phyloP scores from a whole-genome alignment of 2,797 vertebrate genomes.

The Amphiprion clarkii region DNA sequence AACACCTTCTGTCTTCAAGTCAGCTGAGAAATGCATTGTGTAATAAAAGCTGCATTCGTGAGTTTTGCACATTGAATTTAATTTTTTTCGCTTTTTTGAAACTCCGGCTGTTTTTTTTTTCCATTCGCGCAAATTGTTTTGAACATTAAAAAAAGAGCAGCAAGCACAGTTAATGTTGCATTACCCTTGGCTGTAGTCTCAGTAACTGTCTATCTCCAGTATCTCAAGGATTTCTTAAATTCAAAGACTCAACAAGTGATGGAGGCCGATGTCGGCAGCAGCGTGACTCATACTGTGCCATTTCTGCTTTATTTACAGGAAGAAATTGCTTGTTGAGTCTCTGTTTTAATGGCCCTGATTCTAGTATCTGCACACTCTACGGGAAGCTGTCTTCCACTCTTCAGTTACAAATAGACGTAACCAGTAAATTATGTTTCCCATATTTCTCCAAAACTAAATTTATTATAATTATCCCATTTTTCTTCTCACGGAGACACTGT shows the following conservation, averaged over 20 bases:
- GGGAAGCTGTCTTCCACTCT: constrained; percentile 41
- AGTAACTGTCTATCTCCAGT: constrained; percentile 23
- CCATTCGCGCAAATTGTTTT: no score
- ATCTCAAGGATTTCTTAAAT: constrained; percentile 58
- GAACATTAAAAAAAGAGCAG: neutral
- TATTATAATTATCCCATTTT: constrained; percentile 31
- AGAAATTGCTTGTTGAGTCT: constrained; percentile 78
- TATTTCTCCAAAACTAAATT: constrained; percentile 33
- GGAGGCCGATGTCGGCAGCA: constrained; percentile 37
- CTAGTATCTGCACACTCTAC: constrained; percentile 31
- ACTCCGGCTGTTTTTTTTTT: neutral
- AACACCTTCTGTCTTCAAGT: neutral
- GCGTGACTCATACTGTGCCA: constrained; percentile 42
- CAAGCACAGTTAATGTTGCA: neutral
- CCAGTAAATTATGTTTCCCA: constrained; percentile 36
- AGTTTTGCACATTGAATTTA: neutral
- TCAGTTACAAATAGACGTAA: constrained; percentile 42
- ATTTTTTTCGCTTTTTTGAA: neutral
- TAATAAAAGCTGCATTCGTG: neutral
- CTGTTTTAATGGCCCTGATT: constrained; percentile 60
- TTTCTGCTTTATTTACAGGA: constrained; percentile 70
- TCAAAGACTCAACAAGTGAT: constrained; percentile 65
- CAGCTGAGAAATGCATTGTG: neutral
- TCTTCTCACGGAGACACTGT: neutral
- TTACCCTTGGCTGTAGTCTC: constrained; percentile 18